phyloP scores from a whole-genome alignment of 2,113 vertebrate species.

The Gallinago jamesoni region DNA sequence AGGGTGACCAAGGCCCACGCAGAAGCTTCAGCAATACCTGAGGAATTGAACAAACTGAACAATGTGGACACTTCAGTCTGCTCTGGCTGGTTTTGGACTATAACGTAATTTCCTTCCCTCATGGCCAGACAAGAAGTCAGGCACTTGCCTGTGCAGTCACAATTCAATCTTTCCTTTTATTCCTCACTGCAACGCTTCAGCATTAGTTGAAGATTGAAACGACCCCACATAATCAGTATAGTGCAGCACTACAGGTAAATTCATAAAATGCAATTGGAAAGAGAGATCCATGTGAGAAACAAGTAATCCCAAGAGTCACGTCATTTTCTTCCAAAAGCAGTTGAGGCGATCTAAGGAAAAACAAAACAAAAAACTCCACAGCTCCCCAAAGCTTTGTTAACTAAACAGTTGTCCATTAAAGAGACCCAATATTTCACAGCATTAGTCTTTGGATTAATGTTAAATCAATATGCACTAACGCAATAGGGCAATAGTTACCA shows the following conservation, averaged over 20 bases:
- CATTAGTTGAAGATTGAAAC: not conserved
- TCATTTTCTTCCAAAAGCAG: not conserved
- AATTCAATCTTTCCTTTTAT: not conserved
- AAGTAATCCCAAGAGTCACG: not conserved
- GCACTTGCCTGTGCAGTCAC: not conserved
- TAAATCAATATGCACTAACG: not conserved
- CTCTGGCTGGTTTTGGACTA: not conserved
- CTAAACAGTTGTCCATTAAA: slow-evolving; percentile 44
- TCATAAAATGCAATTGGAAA: not conserved
- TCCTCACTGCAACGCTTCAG: not conserved
- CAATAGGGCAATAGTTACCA: slow-evolving; percentile 43
- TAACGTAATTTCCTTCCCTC: not conserved
- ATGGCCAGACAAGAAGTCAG: not conserved
- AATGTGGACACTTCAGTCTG: fast-evolving
- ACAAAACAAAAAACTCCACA: not conserved
- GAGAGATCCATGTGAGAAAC: not conserved
- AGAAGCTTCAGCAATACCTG: not conserved
- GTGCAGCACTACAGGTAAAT: not conserved
- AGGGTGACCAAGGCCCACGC: not conserved
- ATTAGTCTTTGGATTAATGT: slow-evolving; percentile 49
- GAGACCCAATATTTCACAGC: slow-evolving; percentile 48
- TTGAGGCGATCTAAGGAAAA: not conserved
- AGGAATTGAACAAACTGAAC: not conserved
- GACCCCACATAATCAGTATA: not conserved
- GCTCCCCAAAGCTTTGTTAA: slow-evolving; percentile 38